Conservation (phyloP, 1,140 invertebrate genomes). For the Macrotrachela quadricornifera region DNA sequence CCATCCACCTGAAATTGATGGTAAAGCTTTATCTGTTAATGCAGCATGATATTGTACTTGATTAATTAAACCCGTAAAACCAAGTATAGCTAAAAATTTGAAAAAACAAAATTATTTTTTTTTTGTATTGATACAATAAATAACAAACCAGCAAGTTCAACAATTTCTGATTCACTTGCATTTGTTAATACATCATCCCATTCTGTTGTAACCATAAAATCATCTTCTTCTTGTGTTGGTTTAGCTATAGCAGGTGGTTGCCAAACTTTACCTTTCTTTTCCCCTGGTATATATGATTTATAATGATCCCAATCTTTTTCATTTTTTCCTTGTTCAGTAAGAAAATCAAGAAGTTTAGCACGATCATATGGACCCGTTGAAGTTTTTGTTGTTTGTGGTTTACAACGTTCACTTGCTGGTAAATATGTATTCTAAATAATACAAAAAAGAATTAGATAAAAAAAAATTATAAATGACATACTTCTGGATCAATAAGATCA, state of each 20-base stretch:
- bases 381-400: slow-evolving; percentile 77
- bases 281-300: slow-evolving; percentile 55
- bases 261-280: slow-evolving; percentile 40
- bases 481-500: slow-evolving; percentile 96
- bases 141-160: slow-evolving; percentile 73
- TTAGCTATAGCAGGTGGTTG: slow-evolving; percentile 22
- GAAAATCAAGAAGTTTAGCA: slow-evolving; percentile 60
- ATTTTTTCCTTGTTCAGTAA: slow-evolving; percentile 86
- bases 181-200: slow-evolving; percentile 70
- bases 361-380: slow-evolving; percentile 83
- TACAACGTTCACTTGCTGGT: slow-evolving; percentile 78
- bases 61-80: slow-evolving; percentile 99
- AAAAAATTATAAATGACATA: slow-evolving; percentile 37
- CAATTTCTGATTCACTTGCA: slow-evolving; percentile 90
- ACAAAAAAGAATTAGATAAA: background rate
- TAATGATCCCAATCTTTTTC: slow-evolving; percentile 88
- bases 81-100: slow-evolving; percentile 59
- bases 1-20: background rate
- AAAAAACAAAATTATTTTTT: background rate
- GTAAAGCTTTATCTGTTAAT: background rate
- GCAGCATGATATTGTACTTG: slow-evolving; percentile 98
- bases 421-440: slow-evolving; percentile 65
- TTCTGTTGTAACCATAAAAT: slow-evolving; percentile 77
- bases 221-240: slow-evolving; percentile 36
- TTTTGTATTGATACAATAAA: background rate